phyloP scores from a whole-genome alignment of 92 coral and sea anemone species.

The Phymanthus crucifer region DNA sequence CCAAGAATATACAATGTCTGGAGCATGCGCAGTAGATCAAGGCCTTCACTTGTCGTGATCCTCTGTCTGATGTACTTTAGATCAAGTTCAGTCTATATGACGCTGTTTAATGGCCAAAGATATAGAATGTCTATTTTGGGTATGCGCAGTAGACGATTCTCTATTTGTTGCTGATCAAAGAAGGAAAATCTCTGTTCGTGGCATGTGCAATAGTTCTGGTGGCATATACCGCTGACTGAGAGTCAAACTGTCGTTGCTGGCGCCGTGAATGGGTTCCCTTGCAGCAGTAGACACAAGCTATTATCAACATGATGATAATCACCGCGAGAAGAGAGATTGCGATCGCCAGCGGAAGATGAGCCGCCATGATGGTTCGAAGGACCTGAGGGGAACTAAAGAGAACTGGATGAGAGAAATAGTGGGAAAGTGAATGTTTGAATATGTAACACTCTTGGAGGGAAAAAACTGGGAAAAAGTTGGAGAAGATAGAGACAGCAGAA shows the following conservation, averaged over 20 bases:
- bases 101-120: not conserved
- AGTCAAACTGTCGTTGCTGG: not conserved
- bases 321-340: constrained; percentile 17
- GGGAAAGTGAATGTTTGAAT: not conserved
- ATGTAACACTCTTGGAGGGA: too few species aligned
- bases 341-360: constrained; percentile 25
- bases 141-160: not conserved
- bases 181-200: not conserved
- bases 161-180: constrained; percentile 1
- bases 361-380: not conserved
- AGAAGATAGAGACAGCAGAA: too few species aligned
- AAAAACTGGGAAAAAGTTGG: too few species aligned
- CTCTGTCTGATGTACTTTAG: too few species aligned
- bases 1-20: not conserved
- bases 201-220: not conserved
- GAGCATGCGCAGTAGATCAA: not conserved
- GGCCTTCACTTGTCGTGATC: too few species aligned
- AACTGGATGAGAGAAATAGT: not conserved
- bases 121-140: not conserved
- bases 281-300: constrained; percentile 32
- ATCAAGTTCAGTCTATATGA: not conserved
- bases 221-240: constrained; percentile 6
- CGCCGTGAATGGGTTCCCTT: constrained; percentile 1
- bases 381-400: not conserved
- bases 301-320: constrained; percentile 14